Conservation (phyloP, 2,797 vertebrate species). For the Uromys caudimaculatus region DNA sequence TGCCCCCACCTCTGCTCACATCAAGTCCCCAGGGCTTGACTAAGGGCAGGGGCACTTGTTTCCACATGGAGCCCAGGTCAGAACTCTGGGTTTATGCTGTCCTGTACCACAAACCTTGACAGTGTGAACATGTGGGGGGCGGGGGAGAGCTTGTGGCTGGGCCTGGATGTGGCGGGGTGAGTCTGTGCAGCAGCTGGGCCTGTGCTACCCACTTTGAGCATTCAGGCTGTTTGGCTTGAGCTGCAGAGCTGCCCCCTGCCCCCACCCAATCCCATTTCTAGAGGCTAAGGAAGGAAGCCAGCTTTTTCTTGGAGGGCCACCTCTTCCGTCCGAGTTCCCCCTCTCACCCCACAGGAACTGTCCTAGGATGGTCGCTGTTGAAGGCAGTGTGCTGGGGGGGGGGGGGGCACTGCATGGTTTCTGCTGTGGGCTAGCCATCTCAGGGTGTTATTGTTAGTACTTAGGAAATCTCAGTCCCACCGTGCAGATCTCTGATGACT, state of each 20-base stretch:
- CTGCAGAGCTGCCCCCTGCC: rapidly evolving
- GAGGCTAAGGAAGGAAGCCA: neutral
- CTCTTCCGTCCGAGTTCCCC: neutral
- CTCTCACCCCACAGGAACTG: neutral
- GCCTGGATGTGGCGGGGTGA: neutral
- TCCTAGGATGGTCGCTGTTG: neutral
- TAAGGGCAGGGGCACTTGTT: constrained; percentile 4
- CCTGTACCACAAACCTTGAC: neutral
- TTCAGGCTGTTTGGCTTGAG: neutral
- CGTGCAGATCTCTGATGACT: neutral
- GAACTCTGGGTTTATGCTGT: neutral
- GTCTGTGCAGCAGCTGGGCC: neutral
- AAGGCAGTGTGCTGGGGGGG: neutral
- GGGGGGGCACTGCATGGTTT: neutral
- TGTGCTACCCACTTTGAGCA: neutral
- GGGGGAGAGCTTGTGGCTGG: neutral
- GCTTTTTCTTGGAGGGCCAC: neutral
- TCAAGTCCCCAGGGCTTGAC: neutral
- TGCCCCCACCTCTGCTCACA: neutral
- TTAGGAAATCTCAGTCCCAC: neutral
- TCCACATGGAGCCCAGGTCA: neutral
- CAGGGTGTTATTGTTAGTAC: neutral
- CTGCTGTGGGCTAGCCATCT: too few relatives aligned
- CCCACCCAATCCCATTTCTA: neutral
- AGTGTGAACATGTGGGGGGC: neutral